Conservation (phyloP, 2,113 vertebrate species). For the Brachyhypopomus occidentalis region DNA sequence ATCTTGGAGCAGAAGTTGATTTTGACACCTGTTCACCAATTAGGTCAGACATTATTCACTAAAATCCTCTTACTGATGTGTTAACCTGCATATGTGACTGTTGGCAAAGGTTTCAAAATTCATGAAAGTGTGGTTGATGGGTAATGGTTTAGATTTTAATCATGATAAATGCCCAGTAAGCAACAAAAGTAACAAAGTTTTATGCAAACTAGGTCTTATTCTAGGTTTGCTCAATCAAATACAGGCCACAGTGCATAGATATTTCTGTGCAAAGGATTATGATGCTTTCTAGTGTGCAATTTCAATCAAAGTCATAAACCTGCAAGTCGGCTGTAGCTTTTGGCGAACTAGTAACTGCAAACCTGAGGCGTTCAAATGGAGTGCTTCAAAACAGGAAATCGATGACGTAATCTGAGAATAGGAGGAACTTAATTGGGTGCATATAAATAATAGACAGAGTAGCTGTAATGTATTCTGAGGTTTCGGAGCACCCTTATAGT, state of each 20-base stretch:
- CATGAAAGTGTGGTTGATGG: too few relatives aligned
- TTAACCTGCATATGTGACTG: too few relatives aligned
- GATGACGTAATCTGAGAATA: not conserved
- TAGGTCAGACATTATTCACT: too few relatives aligned
- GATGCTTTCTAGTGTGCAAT: not conserved
- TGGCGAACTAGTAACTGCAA: not conserved
- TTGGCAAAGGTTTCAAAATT: too few relatives aligned
- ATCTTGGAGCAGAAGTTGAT: too few relatives aligned
- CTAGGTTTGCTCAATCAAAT: conserved; percentile 13
- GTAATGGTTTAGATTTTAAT: not conserved
- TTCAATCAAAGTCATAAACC: not conserved
- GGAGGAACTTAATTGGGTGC: not conserved
- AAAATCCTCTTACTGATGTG: too few relatives aligned
- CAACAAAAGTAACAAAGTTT: not conserved
- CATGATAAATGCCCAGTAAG: not conserved
- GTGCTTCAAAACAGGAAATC: not conserved
- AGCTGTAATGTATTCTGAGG: not conserved
- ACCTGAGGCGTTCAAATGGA: not conserved
- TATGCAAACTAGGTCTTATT: not conserved
- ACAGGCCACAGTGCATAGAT: not conserved
- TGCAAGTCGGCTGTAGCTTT: not conserved
- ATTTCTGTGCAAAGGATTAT: not conserved
- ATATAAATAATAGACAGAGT: not conserved
- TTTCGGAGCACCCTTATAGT: too few relatives aligned
- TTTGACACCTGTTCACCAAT: too few relatives aligned